phyloP scores from a whole-genome alignment of 2,113 vertebrate genomes.

The Xyliphius kryptos region DNA sequence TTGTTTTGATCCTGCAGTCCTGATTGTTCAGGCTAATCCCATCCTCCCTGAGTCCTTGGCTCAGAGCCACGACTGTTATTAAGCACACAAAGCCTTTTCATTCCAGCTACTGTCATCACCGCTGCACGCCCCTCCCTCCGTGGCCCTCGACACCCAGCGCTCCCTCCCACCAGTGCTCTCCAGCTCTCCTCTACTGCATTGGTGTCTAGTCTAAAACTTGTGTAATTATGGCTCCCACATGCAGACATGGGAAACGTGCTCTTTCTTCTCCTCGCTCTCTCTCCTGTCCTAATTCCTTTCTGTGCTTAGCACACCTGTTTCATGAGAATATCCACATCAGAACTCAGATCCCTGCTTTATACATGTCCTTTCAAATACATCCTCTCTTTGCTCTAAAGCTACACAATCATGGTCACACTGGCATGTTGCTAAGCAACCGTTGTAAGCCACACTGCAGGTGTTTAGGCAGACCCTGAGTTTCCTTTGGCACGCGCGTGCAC shows the following conservation, averaged over 20 bases:
- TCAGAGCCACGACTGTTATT: slow-evolving; percentile 75
- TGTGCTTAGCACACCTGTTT: too few relatives aligned
- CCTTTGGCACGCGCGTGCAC: slow-evolving; percentile 35
- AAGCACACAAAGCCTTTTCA: slow-evolving; percentile 83
- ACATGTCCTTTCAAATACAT: slow-evolving; percentile 30
- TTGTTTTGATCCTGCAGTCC: slow-evolving; percentile 82
- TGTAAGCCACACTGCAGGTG: slow-evolving; percentile 57
- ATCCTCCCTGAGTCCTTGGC: slow-evolving; percentile 76
- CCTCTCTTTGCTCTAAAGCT: slow-evolving; percentile 49
- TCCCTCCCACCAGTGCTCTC: slow-evolving; percentile 42
- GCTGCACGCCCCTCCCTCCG: slow-evolving; percentile 32
- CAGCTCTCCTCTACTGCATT: slow-evolving; percentile 16
- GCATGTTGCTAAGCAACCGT: slow-evolving; percentile 65
- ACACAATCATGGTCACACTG: slow-evolving; percentile 49
- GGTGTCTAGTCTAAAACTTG: slow-evolving; percentile 5
- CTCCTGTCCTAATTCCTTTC: too few relatives aligned
- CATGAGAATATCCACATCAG: too few relatives aligned
- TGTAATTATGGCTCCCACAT: slow-evolving; percentile 5
- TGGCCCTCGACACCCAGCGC: slow-evolving; percentile 23
- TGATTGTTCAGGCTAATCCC: slow-evolving; percentile 84
- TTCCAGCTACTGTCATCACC: slow-evolving; percentile 68
- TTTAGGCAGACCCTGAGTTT: slow-evolving; percentile 40
- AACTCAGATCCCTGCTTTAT: slow-evolving; percentile 3
- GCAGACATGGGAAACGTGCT: too few relatives aligned
- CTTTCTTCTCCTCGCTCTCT: neutral